Percentiles rank a stretch among this genome's conserved stretches.
phyloP scores from a whole-genome alignment of 2,113 vertebrate genomes.

The human (Homo sapiens) region GRCh38 chrY:2712001-2712500 shows the following conservation, averaged over 20 bases:
- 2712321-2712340: too few relatives aligned
- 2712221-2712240: background rate
- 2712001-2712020: too few relatives aligned
- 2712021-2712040: too few relatives aligned
- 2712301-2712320: fast-evolving
- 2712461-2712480: background rate
- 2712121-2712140: background rate
- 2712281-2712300: background rate
- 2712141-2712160: fast-evolving
- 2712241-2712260: background rate
- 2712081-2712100: background rate
- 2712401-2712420: background rate
- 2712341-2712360: background rate
- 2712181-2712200: background rate
- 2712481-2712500: fast-evolving
- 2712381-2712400: background rate
- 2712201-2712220: background rate
- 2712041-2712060: too few relatives aligned
- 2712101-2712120: background rate
- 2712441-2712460: background rate
- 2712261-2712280: background rate
- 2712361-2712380: background rate
- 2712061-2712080: background rate
- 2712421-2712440: background rate
- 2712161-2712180: background rate